Base-by-base conservation (phyloP, 2,888 invertebrate species). In the Caradrina kadenii region DNA sequence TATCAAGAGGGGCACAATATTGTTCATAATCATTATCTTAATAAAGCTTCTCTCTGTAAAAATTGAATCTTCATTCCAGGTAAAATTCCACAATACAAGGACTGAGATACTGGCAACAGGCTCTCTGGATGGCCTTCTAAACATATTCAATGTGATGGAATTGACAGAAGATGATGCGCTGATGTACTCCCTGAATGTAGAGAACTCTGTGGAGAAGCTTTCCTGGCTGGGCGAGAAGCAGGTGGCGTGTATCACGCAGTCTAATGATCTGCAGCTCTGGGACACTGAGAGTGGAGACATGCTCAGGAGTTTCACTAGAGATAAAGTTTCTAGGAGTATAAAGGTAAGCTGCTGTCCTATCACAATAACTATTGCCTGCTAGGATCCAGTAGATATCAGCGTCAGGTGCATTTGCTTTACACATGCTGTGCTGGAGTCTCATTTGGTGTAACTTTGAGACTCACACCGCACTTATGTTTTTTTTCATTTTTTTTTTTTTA, bases 121-220 rank as follows among this genome's bases (percentile, higher is more conserved):
- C 0, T 97, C 98, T 1, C 96, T 97, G 0, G 99, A 99, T 91
- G 98, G 99, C 0, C 95, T 99, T 19, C 96, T 99, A 1, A 99
- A 99, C 92, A 88, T 98, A 3, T 99, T 97, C 91, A 97, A 99
- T 90, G 95, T 99, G 26, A 96, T 96, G 60, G 96, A 98, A 88
- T 85, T 94, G 0, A 94, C 92, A 0, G 99, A 99, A 93, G 98
- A 98, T 69, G 98, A 98, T 84, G 99, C 99, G 0, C 93, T 99
- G 2, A 92, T 94, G 17, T 97, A 97, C 83, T 97, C 98, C 0
- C 94, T 98, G 39, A 99, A 98, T 88, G 97, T 98, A 0, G 97
- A 98, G 86, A 97, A 97, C 72, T 97, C 98, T 17, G 97, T 99
- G 63, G 97, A 97, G 77, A 96, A 95, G 78, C 82, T 97, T 2